Evolutionary conservation across 2,888 invertebrate species (phyloP).

Genomic region (Girardia tigrina): DNA sequence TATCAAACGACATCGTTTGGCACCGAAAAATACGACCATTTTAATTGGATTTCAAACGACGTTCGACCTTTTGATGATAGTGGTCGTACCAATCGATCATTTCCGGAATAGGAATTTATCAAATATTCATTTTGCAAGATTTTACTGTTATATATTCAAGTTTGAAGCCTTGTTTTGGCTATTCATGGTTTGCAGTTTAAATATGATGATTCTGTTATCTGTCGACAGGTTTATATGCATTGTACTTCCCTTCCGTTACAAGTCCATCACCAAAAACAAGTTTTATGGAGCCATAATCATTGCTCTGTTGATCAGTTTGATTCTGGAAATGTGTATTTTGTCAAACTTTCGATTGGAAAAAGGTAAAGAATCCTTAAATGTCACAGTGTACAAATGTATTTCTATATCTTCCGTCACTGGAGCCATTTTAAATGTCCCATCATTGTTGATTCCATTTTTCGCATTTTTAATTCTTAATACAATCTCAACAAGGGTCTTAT

Average conservation of each 20-base stretch:
- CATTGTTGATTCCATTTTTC: neutral
- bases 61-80: neutral
- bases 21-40: neutral
- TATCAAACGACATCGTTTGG: neutral
- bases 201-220: neutral
- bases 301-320: neutral
- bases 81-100: neutral
- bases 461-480: neutral
- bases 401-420: neutral
- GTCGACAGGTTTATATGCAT: constrained; percentile 12
- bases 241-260: neutral
- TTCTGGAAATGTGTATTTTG: neutral
- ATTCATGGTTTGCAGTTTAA: neutral
- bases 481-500: neutral
- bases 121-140: neutral
- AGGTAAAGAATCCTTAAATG: no score
- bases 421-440: neutral
- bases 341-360: no score
- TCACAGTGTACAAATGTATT: no score
- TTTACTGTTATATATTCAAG: neutral
- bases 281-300: neutral
- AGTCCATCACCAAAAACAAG: neutral
- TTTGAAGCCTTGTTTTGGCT: neutral
- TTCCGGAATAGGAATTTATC: neutral
- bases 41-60: neutral